Evolutionary conservation across 37 sponge, comb jelly and placozoan species (phyloP), one percentile per base, ranked within the genome.

Genomic region (Corticium candelabrum): DNA sequence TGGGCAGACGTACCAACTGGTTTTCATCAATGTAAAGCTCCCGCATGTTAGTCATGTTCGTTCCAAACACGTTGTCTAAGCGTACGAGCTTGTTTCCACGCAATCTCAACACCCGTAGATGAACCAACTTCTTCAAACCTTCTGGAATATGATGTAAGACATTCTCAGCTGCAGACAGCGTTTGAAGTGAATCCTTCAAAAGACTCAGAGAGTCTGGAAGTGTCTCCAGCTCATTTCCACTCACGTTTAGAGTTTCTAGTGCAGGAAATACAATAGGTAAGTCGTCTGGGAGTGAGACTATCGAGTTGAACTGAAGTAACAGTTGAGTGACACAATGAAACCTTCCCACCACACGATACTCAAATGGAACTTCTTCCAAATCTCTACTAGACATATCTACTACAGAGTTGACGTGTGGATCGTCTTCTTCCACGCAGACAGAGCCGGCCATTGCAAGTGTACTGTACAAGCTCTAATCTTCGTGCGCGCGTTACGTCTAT

Each of bases 21-120:
- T 70, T 70, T 34, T 15, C 73, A 32, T 15, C 7, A 5, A 70
- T 34, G 73, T 70, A 85, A 37, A 91, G 78, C 41, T 81, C 83
- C 21, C 21, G 40, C 74, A 90, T 68, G 72, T 41, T 79, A 4
- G 34, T 3, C 67, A 87, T 37, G 3, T 56, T 31, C 0, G 41
- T 33, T 2, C 73, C 31, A 32, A 70, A 32, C 36, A 5, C 73
- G 4, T 4, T 34, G 35, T 7, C 31, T 4, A 70, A 34, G 4
- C 5, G 35, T 29, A 34, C 73, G 31, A 70, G 31, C 21, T 34
- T 5, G 73, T 70, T 70, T 50, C 62, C 62, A 21, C 62, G 62
- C 15, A 21, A 11, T 11, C 62, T 11, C 62, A 50, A 21, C 62
- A 50, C 62, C 15, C 62, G 62, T 21, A 50, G 62, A 27, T 21